Percentiles rank a stretch among this genome's conserved stretches.
Evolutionary conservation across 2,113 vertebrate species (phyloP).

Genomic region (Serilophus lunatus): DNA sequence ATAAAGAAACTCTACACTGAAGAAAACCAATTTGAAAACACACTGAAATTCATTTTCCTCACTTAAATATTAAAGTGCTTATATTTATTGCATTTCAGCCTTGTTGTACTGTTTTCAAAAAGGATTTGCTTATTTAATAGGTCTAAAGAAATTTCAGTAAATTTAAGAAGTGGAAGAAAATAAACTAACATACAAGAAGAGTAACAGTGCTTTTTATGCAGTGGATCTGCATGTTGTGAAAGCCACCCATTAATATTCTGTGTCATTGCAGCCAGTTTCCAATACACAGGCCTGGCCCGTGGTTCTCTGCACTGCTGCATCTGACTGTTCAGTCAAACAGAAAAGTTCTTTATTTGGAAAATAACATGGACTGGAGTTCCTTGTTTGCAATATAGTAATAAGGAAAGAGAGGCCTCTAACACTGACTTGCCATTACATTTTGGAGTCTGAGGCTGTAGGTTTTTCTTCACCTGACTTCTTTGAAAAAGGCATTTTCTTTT

Average conservation of each 20-base stretch:
- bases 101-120: constrained; percentile 10
- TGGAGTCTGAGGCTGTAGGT: not conserved
- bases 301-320: not conserved
- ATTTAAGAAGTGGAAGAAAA: constrained; percentile 8
- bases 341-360: not conserved
- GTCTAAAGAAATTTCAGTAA: not conserved
- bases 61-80: constrained; percentile 59
- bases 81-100: constrained; percentile 56
- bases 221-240: not conserved
- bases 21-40: constrained; percentile 52
- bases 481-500: not conserved
- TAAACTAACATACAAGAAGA: not conserved
- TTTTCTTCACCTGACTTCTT: not conserved
- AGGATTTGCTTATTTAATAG: constrained; percentile 17
- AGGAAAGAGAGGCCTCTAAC: not conserved
- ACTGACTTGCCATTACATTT: not conserved
- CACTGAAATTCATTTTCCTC: constrained; percentile 47
- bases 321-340: not conserved
- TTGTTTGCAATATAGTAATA: not conserved
- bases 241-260: not conserved
- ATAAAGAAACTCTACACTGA: constrained; percentile 4
- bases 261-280: not conserved
- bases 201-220: not conserved
- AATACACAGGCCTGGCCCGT: not conserved
- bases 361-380: not conserved